A percentile compares a stretch with the other conserved stretches of the same genome.
Conservation (phyloP, 2,888 invertebrate genomes). For the Idaea aversata region DNA sequence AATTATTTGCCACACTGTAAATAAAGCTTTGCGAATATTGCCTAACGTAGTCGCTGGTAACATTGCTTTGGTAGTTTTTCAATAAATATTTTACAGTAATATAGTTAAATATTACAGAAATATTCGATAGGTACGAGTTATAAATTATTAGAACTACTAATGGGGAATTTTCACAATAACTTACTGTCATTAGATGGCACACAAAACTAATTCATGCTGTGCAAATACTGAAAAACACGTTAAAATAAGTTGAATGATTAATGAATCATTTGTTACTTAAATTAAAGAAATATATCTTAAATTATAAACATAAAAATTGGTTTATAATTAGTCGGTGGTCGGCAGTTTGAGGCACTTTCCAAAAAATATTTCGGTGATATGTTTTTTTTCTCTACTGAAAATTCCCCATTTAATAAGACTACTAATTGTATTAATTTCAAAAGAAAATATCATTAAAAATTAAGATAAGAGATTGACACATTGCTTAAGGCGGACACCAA, state of each 20-base stretch:
- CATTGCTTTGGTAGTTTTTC: constrained; percentile 7
- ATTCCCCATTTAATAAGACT: neutral
- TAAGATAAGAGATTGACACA: neutral
- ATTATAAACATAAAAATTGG: too few relatives aligned
- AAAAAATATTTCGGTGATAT: too few relatives aligned
- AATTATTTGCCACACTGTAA: constrained; percentile 3
- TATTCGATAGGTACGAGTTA: neutral
- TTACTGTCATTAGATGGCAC: neutral
- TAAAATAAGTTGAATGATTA: neutral
- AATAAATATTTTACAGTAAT: constrained; percentile 4
- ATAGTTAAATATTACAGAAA: constrained; percentile 5
- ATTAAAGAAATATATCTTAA: too few relatives aligned
- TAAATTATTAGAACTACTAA: neutral
- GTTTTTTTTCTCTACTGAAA: neutral
- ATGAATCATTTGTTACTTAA: neutral
- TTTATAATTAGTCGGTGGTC: too few relatives aligned
- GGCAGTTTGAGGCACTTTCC: too few relatives aligned
- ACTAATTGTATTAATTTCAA: constrained; percentile 3
- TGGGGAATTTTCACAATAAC: neutral
- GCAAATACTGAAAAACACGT: neutral
- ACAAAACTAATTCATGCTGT: neutral
- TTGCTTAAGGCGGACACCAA: too few relatives aligned
- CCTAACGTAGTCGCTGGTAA: neutral
- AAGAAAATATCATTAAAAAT: constrained; percentile 3
- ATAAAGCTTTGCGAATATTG: neutral